A percentile compares a stretch with the other conserved stretches of the same genome.
phyloP scores from a whole-genome alignment of 2,797 vertebrate species.

The Malacoctenus gilli region DNA sequence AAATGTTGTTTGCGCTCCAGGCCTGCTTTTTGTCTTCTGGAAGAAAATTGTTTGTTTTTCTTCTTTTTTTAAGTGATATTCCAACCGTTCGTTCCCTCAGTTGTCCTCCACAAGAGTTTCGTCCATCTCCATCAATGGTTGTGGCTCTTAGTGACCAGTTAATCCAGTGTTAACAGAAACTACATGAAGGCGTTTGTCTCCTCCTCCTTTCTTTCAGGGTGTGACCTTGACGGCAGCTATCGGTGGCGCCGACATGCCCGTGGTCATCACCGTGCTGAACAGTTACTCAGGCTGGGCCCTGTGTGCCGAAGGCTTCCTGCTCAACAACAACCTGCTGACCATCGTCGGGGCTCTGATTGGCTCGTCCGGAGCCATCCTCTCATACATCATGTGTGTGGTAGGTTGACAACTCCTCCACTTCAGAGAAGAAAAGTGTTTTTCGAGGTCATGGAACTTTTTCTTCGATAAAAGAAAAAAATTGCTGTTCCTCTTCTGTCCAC shows the following conservation, averaged over 20 bases:
- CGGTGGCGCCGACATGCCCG: slow-evolving; percentile 86
- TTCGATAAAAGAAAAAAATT: no score
- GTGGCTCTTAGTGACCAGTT: no score
- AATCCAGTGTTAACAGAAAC: not conserved
- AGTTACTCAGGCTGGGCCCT: slow-evolving; percentile 85
- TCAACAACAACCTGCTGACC: slow-evolving; percentile 82
- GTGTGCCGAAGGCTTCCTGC: slow-evolving; percentile 84
- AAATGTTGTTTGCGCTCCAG: slow-evolving; percentile 16
- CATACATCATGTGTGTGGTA: slow-evolving; percentile 83
- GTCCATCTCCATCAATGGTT: no score
- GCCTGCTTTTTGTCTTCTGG: not conserved
- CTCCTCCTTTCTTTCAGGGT: slow-evolving; percentile 60
- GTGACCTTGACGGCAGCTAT: slow-evolving; percentile 85
- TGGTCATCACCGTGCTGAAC: slow-evolving; percentile 85
- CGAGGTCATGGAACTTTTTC: no score
- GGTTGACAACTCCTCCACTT: no score
- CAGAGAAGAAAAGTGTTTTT: no score
- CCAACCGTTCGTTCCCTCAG: no score
- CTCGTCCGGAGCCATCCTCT: slow-evolving; percentile 83
- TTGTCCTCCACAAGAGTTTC: no score
- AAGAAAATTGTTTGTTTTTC: no score
- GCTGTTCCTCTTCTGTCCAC: slow-evolving; percentile 59
- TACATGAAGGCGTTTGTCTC: not conserved
- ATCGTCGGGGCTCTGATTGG: slow-evolving; percentile 77
- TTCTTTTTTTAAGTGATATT: no score